Conservation (phyloP, 2,888 invertebrate species). For the Oxystoma pomonae region DNA sequence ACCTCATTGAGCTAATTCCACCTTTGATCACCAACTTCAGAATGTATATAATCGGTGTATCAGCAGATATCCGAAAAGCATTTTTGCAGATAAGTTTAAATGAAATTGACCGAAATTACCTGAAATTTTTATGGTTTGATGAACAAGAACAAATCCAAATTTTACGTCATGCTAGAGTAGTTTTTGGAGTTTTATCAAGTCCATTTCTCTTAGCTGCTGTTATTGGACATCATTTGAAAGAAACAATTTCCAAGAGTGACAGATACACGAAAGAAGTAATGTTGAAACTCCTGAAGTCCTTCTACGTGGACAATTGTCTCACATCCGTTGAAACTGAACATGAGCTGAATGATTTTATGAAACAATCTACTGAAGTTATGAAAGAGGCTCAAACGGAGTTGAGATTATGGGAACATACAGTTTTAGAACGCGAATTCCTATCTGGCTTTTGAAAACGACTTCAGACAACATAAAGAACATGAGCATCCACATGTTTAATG, state of each 20-base stretch:
- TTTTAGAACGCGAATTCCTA: background rate
- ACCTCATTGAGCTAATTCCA: slow-evolving; percentile 20
- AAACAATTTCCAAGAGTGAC: slow-evolving; percentile 3
- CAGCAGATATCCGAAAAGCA: slow-evolving; percentile 33
- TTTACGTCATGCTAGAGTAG: slow-evolving; percentile 17
- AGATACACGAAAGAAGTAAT: background rate
- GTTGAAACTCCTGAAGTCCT: slow-evolving; percentile 5
- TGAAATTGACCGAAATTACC: slow-evolving; percentile 29
- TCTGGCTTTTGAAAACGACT: slow-evolving; percentile 9
- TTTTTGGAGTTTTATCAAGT: slow-evolving; percentile 17
- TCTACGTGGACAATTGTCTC: background rate
- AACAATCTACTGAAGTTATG: slow-evolving; percentile 9
- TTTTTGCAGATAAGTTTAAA: slow-evolving; percentile 33
- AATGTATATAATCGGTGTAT: slow-evolving; percentile 16
- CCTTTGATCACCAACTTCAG: slow-evolving; percentile 24
- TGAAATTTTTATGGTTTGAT: slow-evolving; percentile 32
- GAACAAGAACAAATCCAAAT: slow-evolving; percentile 11
- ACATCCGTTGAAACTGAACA: background rate
- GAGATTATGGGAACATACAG: slow-evolving; percentile 17
- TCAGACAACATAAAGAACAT: background rate
- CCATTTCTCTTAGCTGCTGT: slow-evolving; percentile 21
- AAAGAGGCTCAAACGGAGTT: slow-evolving; percentile 13
- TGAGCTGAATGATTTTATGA: slow-evolving; percentile 3
- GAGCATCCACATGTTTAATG: slow-evolving; percentile 20
- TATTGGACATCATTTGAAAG: slow-evolving; percentile 14